phyloP scores from a whole-genome alignment of 2,113 vertebrate species.

The Platysteira castanea region DNA sequence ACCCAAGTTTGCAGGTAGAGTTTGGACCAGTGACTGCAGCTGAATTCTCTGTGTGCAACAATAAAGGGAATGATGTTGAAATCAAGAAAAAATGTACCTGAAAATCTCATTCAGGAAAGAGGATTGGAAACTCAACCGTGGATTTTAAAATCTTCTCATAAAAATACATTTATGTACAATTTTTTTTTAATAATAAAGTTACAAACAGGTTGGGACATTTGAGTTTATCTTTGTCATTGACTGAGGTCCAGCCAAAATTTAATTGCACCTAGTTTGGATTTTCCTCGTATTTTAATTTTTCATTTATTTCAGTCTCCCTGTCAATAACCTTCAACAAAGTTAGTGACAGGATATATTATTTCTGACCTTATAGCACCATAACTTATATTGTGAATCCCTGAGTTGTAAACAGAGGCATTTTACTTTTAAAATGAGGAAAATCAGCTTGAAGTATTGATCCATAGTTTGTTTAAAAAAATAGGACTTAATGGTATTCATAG shows the following conservation, averaged over 20 bases:
- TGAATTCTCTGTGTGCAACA: not conserved
- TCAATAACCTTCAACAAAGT: not conserved
- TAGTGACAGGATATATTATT: not conserved
- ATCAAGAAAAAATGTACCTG: not conserved
- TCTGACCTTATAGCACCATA: not conserved
- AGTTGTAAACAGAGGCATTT: not conserved
- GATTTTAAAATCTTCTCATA: not conserved
- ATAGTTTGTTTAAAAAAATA: not conserved
- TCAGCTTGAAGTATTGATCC: constrained; percentile 7
- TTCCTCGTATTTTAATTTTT: not conserved
- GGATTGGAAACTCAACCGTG: not conserved
- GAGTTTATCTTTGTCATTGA: not conserved
- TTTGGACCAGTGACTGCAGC: not conserved
- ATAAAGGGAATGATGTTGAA: not conserved
- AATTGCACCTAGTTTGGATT: not conserved
- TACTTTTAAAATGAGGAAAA: not conserved
- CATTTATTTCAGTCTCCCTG: not conserved
- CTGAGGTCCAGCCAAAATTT: not conserved
- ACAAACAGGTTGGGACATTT: not conserved
- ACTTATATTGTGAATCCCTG: not conserved
- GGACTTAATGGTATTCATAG: not conserved
- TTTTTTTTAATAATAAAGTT: not conserved
- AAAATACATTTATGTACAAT: not conserved
- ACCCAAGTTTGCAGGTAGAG: not conserved
- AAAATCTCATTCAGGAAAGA: not conserved